Percentiles rank a stretch among this genome's conserved stretches.
Evolutionary conservation across 2,888 invertebrate genomes (phyloP).

Genomic region (Macrophya alboannulata): DNA sequence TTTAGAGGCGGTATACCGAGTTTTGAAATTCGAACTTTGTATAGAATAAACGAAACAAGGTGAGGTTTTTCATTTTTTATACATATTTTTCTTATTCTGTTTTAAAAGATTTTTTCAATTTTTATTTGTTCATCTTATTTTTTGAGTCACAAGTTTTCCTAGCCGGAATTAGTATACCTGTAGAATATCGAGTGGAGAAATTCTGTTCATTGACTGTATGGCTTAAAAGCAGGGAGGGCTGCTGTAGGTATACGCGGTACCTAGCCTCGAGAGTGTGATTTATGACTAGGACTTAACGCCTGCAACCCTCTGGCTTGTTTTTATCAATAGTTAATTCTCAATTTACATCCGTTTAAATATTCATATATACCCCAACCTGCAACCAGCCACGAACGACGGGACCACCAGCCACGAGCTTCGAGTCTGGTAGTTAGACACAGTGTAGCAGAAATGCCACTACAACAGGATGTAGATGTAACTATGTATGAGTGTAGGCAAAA

Average conservation of each 20-base stretch:
- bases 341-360: slow-evolving; percentile 75
- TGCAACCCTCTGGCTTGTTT: slow-evolving; percentile 70
- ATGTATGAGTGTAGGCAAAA: background rate
- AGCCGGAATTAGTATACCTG: background rate
- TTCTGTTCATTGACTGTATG: slow-evolving; percentile 32
- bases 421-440: background rate
- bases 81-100: background rate
- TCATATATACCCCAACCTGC: slow-evolving; percentile 66
- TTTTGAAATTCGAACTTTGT: background rate
- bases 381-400: slow-evolving; percentile 9
- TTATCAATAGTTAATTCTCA: slow-evolving; percentile 75
- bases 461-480: background rate
- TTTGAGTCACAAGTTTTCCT: background rate
- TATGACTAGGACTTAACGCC: slow-evolving; percentile 69
- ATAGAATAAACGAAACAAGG: background rate
- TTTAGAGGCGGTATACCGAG: slow-evolving; percentile 2
- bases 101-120: too few relatives aligned
- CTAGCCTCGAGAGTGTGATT: slow-evolving; percentile 65
- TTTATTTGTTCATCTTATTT: background rate
- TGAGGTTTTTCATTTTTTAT: background rate
- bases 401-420: slow-evolving; percentile 23
- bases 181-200: background rate
- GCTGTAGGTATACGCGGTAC: background rate
- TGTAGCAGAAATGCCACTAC: background rate
- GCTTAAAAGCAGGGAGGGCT: background rate